Evolutionary conservation across 2,113 vertebrate species (phyloP), one percentile per base, ranked within the genome.

Genomic region (Pseudonaja textilis): DNA sequence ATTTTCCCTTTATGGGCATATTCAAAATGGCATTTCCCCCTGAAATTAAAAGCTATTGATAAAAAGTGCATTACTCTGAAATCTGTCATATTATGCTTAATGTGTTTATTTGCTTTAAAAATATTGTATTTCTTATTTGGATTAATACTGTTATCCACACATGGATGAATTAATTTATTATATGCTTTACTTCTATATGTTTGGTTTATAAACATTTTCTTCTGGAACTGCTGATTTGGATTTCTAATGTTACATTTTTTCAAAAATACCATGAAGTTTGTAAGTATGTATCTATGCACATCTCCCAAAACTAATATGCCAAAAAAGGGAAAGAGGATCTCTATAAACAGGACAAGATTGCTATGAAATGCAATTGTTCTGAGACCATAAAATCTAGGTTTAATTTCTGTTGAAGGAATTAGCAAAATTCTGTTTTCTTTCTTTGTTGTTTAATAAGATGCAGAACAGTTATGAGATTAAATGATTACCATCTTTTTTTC

Each of bases 401-500:
- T 81, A 81, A 81, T 39, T 42, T 22, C 34, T 10, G 4, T 81
- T 81, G 69, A 81, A 81, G 34, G 18, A 81, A 81, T 81, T 39
- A 39, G 34, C 69, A 81, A 81, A 81, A 39, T 81, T 81, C 74
- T 22, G 7, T 81, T 81, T 42, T 81, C 18, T 34, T 81, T 81
- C 18, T 42, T 81, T 81, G 6, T 7, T 81, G 34, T 81, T 81
- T 39, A 81, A 81, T 81, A 81, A 81, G 34, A 39, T 22, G 34
- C 18, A 81, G 34, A 81, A 42, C 34, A 81, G 34, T 42, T 94
- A 74, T 74, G 4, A 89, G 0, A 91, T 90, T 92, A 91, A 2
- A 90, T 90, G 90, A 81, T 95, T 90, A 96, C 26, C 87, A 56
- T 96, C 97, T 96, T 97, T 97, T 97, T 95, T 96, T 96, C 91